A percentile compares a stretch with the other conserved stretches of the same genome.
These are phyloP conservation scores for Prunella himalayana DNA, from an alignment of 2,113 vertebrate species.

Conservation along the genomic window DNA sequence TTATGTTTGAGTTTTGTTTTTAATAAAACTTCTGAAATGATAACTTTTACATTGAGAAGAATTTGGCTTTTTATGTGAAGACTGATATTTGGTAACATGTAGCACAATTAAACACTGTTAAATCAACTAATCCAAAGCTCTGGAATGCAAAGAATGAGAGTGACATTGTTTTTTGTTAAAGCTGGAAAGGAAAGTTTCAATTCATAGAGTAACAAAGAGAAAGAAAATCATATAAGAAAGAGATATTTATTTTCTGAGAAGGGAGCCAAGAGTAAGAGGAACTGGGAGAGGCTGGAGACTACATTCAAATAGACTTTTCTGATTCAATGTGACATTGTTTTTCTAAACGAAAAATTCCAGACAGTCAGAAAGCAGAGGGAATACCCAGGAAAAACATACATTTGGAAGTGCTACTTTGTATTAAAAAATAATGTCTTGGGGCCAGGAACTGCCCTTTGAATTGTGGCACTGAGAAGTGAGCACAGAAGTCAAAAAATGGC, in stretches of 20 bases:
- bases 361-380: slow-evolving; percentile 26
- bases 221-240: not conserved
- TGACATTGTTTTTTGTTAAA: not conserved
- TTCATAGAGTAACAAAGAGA: not conserved
- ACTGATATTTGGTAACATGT: not conserved
- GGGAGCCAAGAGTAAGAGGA: not conserved
- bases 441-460: slow-evolving; percentile 36
- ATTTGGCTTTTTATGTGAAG: not conserved
- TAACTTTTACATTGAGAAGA: not conserved
- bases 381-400: slow-evolving; percentile 8
- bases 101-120: not conserved
- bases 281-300: not conserved
- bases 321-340: slow-evolving; percentile 32
- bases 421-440: slow-evolving; percentile 7
- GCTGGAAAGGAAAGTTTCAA: not conserved
- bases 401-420: slow-evolving; percentile 23
- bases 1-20: not conserved
- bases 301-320: not conserved
- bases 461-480: slow-evolving; percentile 2
- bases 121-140: not conserved
- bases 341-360: slow-evolving; percentile 39
- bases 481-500: slow-evolving; percentile 3
- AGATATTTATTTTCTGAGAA: not conserved
- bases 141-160: not conserved
- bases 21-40: not conserved